Percentiles rank a stretch among this genome's conserved stretches.
Conservation (phyloP, 2,888 invertebrate genomes). For the Polydrusus cervinus region DNA sequence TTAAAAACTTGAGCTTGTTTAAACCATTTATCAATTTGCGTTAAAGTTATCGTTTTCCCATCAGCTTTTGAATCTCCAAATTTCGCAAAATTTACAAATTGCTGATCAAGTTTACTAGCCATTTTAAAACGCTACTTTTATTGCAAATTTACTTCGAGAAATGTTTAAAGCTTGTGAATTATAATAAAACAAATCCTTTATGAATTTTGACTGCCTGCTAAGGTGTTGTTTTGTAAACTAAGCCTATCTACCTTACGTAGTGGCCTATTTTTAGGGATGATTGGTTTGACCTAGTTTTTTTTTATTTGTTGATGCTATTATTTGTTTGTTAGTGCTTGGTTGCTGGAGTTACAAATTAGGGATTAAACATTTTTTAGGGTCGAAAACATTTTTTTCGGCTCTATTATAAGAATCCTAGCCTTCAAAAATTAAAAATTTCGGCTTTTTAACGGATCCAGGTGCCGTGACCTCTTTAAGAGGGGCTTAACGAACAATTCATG, state of each 20-base stretch:
- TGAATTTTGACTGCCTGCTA: conserved; percentile 5
- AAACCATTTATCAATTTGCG: conserved; percentile 95
- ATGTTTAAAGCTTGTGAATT: not conserved
- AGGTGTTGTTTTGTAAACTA: conserved; percentile 10
- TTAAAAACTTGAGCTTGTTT: conserved; percentile 88
- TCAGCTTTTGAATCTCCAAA: conserved; percentile 91
- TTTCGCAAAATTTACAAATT: conserved; percentile 87
- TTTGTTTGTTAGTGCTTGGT: conserved; percentile 10
- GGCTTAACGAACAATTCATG: no score
- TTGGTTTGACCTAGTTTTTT: conserved; percentile 9
- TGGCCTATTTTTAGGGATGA: conserved; percentile 22
- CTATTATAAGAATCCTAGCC: no score
- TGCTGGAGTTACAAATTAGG: conserved; percentile 16
- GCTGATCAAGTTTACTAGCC: conserved; percentile 73
- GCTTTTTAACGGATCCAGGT: no score
- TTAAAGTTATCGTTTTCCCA: conserved; percentile 89
- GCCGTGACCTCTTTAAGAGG: no score
- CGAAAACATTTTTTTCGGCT: not conserved
- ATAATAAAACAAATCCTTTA: not conserved
- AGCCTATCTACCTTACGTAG: conserved; percentile 3
- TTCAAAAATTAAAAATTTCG: no score
- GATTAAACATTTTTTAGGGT: not conserved
- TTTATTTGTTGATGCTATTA: not conserved
- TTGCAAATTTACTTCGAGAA: not conserved
- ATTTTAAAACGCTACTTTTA: not conserved